Base-by-base conservation (phyloP, 2,113 vertebrate genomes). In the Varanus komodoensis region DNA sequence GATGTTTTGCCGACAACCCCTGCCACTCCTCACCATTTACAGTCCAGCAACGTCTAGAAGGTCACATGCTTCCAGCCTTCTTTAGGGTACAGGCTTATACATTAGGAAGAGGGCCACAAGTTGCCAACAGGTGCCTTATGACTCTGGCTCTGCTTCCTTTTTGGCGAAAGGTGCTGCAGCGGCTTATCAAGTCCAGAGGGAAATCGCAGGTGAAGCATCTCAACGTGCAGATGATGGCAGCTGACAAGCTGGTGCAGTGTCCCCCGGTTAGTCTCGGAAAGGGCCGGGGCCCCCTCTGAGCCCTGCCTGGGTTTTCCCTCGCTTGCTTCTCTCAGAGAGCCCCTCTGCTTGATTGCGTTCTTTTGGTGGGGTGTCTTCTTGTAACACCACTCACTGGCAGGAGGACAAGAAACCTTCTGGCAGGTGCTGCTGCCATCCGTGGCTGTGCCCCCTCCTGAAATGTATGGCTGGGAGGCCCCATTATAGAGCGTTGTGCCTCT, bases 201-300 rank as follows among this genome's bases (percentile, higher is more conserved):
- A 99, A 99, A 96, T 99, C 98, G 6, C 99, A 99, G 96, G 98
- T 98, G 97, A 99, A 99, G 93, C 99, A 99, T 92, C 98, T 99
- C 91, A 99, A 99, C 0, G 98, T 99, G 85, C 99, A 99, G 97
- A 98, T 99, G 98, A 99, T 99, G 98, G 98, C 98, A 0, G 98
- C 98, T 0, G 99, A 99, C 94, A 99, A 99, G 92, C 97, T 99
- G 95, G 97, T 98, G 92, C 99, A 99, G 96, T 99, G 98, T 90
- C 98, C 99, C 84, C 98, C 98, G 5, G 99, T 99, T 96, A 98
- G 98, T 97, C 4, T 0, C 69, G 1, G 0, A 0, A 1, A 64
- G 44, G n/a, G 29, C 15, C 19, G 12, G 32, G 32, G 1, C 3
- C 6, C 0, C 32, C 27, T 27, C 34, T 11, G 52, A 7, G 25